A percentile compares a stretch with the other conserved stretches of the same genome.
phyloP scores from a whole-genome alignment of 1,140 invertebrate species.

The Orchestia grillus region DNA sequence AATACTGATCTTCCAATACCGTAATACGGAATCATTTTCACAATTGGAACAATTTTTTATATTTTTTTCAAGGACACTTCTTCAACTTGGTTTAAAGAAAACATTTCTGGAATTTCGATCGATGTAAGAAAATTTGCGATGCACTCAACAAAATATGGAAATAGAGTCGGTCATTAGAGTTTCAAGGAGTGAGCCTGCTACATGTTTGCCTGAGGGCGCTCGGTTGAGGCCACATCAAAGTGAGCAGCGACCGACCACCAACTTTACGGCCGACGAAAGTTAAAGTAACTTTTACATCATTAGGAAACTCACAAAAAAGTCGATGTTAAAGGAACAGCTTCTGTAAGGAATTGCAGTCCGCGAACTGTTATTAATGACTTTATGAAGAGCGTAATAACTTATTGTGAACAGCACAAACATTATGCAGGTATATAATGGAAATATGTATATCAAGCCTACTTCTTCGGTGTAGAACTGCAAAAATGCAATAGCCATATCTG shows the following conservation, averaged over 20 bases:
- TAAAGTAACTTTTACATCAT: slow-evolving; percentile 48
- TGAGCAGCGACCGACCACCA: slow-evolving; percentile 11
- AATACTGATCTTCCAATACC: background rate
- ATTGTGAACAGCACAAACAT: background rate
- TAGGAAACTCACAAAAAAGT: slow-evolving; percentile 23
- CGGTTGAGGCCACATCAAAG: slow-evolving; percentile 33
- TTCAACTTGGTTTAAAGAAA: background rate
- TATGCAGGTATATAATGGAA: background rate
- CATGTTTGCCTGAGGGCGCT: slow-evolving; percentile 10
- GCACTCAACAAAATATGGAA: background rate
- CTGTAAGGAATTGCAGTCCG: background rate
- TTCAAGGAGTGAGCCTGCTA: background rate
- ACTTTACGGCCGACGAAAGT: slow-evolving; percentile 1
- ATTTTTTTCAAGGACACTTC: background rate
- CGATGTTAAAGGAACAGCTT: slow-evolving; percentile 7
- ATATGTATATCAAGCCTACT: background rate
- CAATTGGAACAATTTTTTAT: background rate
- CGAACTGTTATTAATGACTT: background rate
- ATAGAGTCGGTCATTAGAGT: slow-evolving; percentile 10
- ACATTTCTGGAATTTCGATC: background rate
- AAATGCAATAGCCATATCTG: too few species aligned
- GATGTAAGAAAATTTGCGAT: background rate
- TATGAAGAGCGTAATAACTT: background rate
- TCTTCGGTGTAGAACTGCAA: too few species aligned
- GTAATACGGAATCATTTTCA: background rate